Conservation (phyloP, 2,113 vertebrate genomes). For the Cephalopholis sonnerati region DNA sequence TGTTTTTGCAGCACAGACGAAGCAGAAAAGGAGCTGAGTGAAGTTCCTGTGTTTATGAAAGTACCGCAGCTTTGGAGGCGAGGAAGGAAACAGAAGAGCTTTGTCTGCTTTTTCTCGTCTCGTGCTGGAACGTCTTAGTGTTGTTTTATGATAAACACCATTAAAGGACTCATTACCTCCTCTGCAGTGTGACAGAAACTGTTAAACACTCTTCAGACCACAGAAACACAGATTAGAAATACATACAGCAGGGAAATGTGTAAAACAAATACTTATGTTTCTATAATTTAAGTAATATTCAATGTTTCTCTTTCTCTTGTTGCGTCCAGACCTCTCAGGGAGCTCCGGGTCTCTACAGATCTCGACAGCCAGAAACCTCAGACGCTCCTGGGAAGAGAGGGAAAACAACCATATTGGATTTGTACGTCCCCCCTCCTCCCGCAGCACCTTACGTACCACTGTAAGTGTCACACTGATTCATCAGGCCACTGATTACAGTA, state of each 20-base stretch:
- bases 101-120: conserved; percentile 15
- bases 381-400: conserved; percentile 86
- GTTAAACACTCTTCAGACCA: background rate
- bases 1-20: background rate
- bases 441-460: conserved; percentile 88
- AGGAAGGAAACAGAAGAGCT: conserved; percentile 46
- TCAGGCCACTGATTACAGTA: background rate
- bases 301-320: background rate
- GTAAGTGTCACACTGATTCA: conserved; percentile 66
- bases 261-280: background rate
- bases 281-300: background rate
- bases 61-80: background rate
- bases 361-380: conserved; percentile 81
- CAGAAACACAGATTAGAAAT: background rate
- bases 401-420: conserved; percentile 90
- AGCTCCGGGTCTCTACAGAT: conserved; percentile 71
- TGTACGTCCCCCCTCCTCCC: conserved; percentile 93
- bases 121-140: background rate
- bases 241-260: background rate
- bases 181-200: background rate
- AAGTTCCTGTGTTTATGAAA: conserved; percentile 45
- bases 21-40: conserved; percentile 17
- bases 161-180: background rate
- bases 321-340: conserved; percentile 76
- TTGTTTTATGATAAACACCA: conserved; percentile 22